These are phyloP conservation scores for Oligia latruncula DNA, from an alignment of 2,888 invertebrate genomes.

Conservation along the genomic window DNA sequence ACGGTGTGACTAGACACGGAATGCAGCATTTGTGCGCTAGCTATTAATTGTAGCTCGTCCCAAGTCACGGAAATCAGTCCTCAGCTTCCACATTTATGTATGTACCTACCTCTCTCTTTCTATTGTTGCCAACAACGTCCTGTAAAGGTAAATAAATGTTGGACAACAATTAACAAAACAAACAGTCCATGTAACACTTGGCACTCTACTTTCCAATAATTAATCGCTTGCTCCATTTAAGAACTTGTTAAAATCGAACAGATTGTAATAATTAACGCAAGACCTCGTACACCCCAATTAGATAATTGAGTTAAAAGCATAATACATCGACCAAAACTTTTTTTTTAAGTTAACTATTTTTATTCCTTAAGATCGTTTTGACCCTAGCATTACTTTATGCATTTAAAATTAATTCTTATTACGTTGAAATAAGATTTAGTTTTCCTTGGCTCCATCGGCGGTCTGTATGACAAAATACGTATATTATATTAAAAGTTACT, in stretches of 20 bases:
- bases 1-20: slow-evolving; percentile 8
- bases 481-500: background rate
- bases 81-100: background rate
- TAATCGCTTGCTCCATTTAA: background rate
- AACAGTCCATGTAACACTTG: background rate
- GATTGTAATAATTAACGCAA: background rate
- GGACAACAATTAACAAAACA: background rate
- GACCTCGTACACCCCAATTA: background rate
- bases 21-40: slow-evolving; percentile 5
- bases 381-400: background rate
- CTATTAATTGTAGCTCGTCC: background rate
- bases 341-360: background rate
- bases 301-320: background rate
- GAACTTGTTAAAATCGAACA: background rate
- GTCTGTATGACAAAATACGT: background rate
- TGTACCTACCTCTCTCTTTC: background rate
- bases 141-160: background rate
- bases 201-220: background rate
- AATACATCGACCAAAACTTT: background rate
- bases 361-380: background rate
- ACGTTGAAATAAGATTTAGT: background rate
- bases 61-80: background rate
- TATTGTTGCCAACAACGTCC: background rate
- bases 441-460: background rate
- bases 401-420: background rate